These are phyloP conservation scores for Crenuchus spilurus DNA, from an alignment of 2,797 vertebrate genomes.

Conservation along the genomic window DNA sequence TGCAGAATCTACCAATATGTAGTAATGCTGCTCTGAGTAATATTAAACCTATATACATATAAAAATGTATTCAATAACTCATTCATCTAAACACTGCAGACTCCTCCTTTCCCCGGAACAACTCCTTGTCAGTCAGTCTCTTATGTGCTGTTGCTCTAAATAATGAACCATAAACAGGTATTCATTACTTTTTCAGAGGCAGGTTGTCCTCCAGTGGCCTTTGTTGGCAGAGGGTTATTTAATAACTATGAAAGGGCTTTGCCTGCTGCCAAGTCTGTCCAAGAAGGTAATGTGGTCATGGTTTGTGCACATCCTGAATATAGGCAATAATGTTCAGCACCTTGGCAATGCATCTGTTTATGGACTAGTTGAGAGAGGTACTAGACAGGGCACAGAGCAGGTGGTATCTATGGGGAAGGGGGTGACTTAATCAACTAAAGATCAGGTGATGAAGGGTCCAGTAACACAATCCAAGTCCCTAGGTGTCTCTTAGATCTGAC, in stretches of 20 bases:
- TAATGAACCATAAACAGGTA: slow-evolving; percentile 60
- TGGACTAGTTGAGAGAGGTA: slow-evolving; percentile 28
- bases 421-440: slow-evolving; percentile 56
- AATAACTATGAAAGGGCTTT: slow-evolving; percentile 60
- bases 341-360: slow-evolving; percentile 30
- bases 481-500: slow-evolving; percentile 35
- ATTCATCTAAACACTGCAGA: not conserved
- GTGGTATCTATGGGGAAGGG: slow-evolving; percentile 39
- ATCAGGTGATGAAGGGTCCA: slow-evolving; percentile 38
- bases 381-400: slow-evolving; percentile 29
- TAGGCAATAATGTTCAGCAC: slow-evolving; percentile 37
- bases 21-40: no score
- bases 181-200: slow-evolving; percentile 56
- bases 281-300: slow-evolving; percentile 48
- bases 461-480: slow-evolving; percentile 44
- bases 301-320: slow-evolving; percentile 47
- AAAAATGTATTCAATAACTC: not conserved
- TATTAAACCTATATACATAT: no score
- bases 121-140: slow-evolving; percentile 37
- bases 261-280: slow-evolving; percentile 46
- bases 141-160: slow-evolving; percentile 46
- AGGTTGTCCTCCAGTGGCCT: slow-evolving; percentile 51
- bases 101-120: slow-evolving; percentile 23
- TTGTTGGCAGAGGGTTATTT: slow-evolving; percentile 63
- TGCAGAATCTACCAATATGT: no score